Percentiles rank a stretch among this genome's conserved stretches.
phyloP scores from a whole-genome alignment of 2,888 invertebrate genomes.

The Tenodera sinensis region DNA sequence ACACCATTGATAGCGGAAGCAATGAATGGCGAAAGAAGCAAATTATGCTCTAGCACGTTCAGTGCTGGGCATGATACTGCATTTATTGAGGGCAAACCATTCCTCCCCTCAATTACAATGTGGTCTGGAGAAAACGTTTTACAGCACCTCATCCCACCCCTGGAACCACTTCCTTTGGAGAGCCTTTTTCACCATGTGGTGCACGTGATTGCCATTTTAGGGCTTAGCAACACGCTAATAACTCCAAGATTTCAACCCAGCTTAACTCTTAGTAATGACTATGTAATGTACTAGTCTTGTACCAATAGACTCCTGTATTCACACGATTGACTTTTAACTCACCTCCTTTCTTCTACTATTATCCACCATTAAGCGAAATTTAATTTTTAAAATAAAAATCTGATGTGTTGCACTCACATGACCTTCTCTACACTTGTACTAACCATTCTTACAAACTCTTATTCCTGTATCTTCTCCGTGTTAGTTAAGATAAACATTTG shows the following conservation, averaged over 20 bases:
- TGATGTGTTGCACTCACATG: no score
- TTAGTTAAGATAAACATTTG: no score
- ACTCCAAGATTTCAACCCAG: background rate
- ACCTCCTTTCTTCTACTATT: no score
- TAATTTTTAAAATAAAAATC: no score
- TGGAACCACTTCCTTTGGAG: no score
- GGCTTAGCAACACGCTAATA: background rate
- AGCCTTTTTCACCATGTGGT: background rate
- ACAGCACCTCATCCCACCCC: background rate
- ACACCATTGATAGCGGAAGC: background rate
- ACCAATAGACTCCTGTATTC: background rate
- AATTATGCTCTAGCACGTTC: background rate
- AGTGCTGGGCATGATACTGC: background rate
- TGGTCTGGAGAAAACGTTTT: background rate
- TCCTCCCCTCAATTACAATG: background rate
- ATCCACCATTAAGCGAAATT: no score
- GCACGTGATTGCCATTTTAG: background rate
- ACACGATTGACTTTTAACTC: background rate
- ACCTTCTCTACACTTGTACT: no score
- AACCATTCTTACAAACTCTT: no score
- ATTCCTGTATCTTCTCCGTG: no score
- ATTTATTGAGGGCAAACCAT: background rate
- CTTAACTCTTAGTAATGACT: background rate
- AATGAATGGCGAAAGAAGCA: background rate
- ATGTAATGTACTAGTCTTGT: background rate